Conservation (phyloP, 1,140 invertebrate species). For the Hyposmocoma kahamanoa region DNA sequence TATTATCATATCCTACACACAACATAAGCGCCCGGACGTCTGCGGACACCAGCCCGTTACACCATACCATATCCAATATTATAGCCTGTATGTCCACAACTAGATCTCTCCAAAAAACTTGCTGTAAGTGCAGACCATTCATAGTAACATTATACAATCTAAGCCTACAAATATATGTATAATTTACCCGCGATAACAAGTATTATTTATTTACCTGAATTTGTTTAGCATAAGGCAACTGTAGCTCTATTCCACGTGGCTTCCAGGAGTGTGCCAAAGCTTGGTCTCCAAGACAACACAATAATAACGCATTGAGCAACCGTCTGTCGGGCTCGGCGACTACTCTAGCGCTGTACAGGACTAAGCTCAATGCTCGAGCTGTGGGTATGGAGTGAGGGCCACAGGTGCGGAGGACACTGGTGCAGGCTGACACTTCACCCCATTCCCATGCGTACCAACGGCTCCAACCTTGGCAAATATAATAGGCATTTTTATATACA, state of each 20-base stretch:
- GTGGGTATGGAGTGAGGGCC: neutral
- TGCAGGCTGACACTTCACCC: slow-evolving; percentile 35
- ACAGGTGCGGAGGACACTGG: slow-evolving; percentile 14
- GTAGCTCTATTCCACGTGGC: slow-evolving; percentile 8
- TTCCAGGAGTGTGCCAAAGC: slow-evolving; percentile 18
- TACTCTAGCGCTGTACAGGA: slow-evolving; percentile 28
- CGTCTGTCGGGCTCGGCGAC: slow-evolving; percentile 13
- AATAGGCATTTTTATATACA: too few relatives aligned
- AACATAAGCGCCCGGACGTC: too few relatives aligned
- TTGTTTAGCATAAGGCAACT: slow-evolving; percentile 16
- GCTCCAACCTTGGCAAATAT: slow-evolving; percentile 46
- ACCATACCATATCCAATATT: too few relatives aligned
- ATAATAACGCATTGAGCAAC: slow-evolving; percentile 19
- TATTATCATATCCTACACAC: too few relatives aligned
- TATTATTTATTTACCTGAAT: slow-evolving; percentile 19
- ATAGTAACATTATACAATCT: neutral
- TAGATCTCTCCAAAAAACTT: neutral
- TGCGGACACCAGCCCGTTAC: too few relatives aligned
- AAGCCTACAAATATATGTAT: neutral
- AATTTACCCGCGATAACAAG: neutral
- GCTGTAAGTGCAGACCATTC: neutral
- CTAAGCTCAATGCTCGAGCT: slow-evolving; percentile 15
- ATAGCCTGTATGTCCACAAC: too few relatives aligned
- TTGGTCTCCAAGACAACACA: slow-evolving; percentile 14
- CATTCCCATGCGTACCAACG: slow-evolving; percentile 51